Percentiles rank a stretch among this genome's conserved stretches.
These are phyloP conservation scores for Coelinius sp. DNA, from an alignment of 2,888 invertebrate species.

Conservation along the genomic window DNA sequence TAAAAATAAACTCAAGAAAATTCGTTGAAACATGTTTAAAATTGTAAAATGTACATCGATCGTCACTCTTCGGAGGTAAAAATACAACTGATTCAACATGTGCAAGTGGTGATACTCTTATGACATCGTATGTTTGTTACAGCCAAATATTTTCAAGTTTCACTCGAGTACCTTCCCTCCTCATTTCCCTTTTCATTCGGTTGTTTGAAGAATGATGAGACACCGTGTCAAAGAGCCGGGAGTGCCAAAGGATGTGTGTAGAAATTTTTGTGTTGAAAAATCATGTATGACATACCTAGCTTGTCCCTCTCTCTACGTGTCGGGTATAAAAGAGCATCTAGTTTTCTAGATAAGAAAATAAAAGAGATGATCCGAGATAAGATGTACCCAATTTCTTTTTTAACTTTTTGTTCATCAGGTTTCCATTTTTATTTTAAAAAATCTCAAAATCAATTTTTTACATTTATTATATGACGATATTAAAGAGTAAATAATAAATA, in stretches of 20 bases:
- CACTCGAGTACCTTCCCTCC: slow-evolving; percentile 44
- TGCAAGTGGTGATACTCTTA: slow-evolving; percentile 54
- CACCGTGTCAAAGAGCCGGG: slow-evolving; percentile 47
- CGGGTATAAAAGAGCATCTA: neutral
- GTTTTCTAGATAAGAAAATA: neutral
- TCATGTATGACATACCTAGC: slow-evolving; percentile 27
- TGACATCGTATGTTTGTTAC: slow-evolving; percentile 55
- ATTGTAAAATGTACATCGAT: neutral
- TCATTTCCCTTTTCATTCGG: slow-evolving; percentile 16
- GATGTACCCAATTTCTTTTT: neutral
- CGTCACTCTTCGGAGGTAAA: slow-evolving; percentile 33
- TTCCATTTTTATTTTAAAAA: too few relatives aligned
- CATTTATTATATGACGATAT: too few relatives aligned
- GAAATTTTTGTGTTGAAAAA: slow-evolving; percentile 56
- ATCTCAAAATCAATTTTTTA: neutral
- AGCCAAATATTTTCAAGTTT: slow-evolving; percentile 61
- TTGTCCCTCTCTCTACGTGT: neutral
- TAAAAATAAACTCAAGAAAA: slow-evolving; percentile 15
- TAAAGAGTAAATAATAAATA: neutral
- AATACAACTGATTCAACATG: slow-evolving; percentile 50
- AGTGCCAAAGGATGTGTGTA: slow-evolving; percentile 60
- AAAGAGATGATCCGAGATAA: neutral
- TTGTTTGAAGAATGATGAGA: slow-evolving; percentile 56
- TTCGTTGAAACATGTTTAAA: neutral
- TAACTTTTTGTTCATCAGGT: neutral